A percentile compares a stretch with the other conserved stretches of the same genome.
Conservation (phyloP, 2,797 vertebrate genomes). For the Lindbergichthys nudifrons region DNA sequence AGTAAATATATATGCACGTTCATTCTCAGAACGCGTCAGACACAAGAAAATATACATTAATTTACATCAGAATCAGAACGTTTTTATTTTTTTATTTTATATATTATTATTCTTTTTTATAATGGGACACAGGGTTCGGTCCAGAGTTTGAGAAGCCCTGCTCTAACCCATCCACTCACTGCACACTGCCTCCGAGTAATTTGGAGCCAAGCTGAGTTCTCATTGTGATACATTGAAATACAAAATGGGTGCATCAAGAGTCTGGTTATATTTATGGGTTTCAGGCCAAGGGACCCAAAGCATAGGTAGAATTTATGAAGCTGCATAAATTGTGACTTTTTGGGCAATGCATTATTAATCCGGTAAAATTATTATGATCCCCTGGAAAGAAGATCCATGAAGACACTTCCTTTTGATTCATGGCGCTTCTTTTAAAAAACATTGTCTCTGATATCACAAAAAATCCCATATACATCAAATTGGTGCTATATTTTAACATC, state of each 20-base stretch:
- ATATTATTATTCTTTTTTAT: no score
- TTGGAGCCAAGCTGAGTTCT: slow-evolving; percentile 65
- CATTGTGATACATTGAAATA: slow-evolving; percentile 64
- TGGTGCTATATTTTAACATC: slow-evolving; percentile 17
- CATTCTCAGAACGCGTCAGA: no score
- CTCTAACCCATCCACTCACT: slow-evolving; percentile 59
- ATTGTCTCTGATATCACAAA: slow-evolving; percentile 25
- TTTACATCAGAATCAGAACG: no score
- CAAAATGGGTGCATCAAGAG: slow-evolving; percentile 58
- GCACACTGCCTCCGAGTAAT: slow-evolving; percentile 62
- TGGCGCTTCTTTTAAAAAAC: slow-evolving; percentile 15
- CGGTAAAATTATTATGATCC: slow-evolving; percentile 44
- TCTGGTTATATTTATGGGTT: slow-evolving; percentile 52
- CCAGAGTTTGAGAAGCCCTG: no score
- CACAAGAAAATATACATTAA: no score
- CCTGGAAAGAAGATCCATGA: slow-evolving; percentile 28
- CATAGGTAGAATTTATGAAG: slow-evolving; percentile 29
- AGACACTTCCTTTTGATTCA: slow-evolving; percentile 37
- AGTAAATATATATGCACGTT: no score
- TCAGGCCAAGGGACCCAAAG: slow-evolving; percentile 30
- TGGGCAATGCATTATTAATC: slow-evolving; percentile 52
- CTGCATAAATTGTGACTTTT: slow-evolving; percentile 32
- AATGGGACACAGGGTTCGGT: no score
- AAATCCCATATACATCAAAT: slow-evolving; percentile 26
- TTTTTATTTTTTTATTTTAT: no score